Evolutionary conservation across 64 coral and sea anemone genomes (phyloP), one percentile per base, ranked within the genome.

Genomic region (Platygyra sinensis): DNA sequence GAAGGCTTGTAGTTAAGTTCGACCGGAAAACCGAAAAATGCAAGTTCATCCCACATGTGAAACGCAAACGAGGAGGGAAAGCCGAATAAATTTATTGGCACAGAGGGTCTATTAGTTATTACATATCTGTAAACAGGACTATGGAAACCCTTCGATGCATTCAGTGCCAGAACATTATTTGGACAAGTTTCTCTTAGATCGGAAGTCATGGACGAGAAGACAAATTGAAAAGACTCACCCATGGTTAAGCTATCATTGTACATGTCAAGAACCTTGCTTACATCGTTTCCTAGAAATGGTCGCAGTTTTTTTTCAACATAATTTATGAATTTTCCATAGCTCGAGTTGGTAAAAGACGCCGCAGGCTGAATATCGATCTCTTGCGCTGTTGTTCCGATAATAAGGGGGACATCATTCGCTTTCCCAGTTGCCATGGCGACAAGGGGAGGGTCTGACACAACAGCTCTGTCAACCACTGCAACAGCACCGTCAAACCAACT

Each of bases 331-430:
- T 25, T 60, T 46, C 55, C 38, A 25, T 18, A 54, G 6, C 86
- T 86, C 0, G 90, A 85, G 18, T 92, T 76, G 1, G 52, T 25
- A 54, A 96, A 96, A 16, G 49, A 32, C 30, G 80, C 86, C n/a
- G 28, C 24, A 10, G 91, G 90, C 36, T 51, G 10, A 19, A 62
- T 75, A 63, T 72, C 80, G 31, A 59, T 89, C 52, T 96, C 94
- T 55, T 96, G 95, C 12, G 91, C 95, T 46, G 82, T 88, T 31
- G 92, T 96, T 57, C 95, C 95, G 30, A 96, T 54, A 59, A 94
- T 94, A 2, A 96, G 27, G 2, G 95, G 91, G n/a, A 96, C 91
- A 77, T 94, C 95, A 64, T 90, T 93, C 17, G 88, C 80, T 31
- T 24, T n/a, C 14, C 82, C 82, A 27, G 82, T 87, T 75, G 77